Evolutionary conservation across 2,113 vertebrate species (phyloP).

Genomic region (Egretta garzetta): DNA sequence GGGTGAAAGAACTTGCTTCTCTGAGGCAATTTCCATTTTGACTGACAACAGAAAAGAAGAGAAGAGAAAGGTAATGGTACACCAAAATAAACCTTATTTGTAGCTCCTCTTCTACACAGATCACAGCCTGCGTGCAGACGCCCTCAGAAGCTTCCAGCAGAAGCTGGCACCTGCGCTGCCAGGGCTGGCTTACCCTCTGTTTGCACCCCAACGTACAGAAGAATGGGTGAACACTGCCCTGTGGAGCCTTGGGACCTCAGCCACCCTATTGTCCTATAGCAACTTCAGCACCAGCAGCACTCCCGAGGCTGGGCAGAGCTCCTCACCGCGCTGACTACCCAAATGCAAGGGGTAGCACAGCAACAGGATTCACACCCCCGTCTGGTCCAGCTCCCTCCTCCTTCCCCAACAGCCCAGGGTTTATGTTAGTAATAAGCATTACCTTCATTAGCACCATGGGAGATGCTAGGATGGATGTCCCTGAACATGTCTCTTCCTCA

Average conservation of each 20-base stretch:
- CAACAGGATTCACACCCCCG: fast-evolving
- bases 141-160: not conserved
- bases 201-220: not conserved
- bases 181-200: not conserved
- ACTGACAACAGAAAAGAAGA: not conserved
- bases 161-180: not conserved
- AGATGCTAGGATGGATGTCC: not conserved
- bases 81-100: not conserved
- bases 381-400: not conserved
- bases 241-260: not conserved
- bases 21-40: not conserved
- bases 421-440: not conserved
- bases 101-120: not conserved
- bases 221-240: not conserved
- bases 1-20: not conserved
- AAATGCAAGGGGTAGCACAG: not conserved
- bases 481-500: not conserved
- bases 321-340: fast-evolving
- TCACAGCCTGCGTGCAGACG: fast-evolving
- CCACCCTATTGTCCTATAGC: not conserved
- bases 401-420: not conserved
- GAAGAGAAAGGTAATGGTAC: not conserved
- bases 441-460: not conserved
- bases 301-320: not conserved
- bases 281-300: not conserved